Conservation (phyloP, 1,140 invertebrate species). For the Drosophila kepulauana region DNA sequence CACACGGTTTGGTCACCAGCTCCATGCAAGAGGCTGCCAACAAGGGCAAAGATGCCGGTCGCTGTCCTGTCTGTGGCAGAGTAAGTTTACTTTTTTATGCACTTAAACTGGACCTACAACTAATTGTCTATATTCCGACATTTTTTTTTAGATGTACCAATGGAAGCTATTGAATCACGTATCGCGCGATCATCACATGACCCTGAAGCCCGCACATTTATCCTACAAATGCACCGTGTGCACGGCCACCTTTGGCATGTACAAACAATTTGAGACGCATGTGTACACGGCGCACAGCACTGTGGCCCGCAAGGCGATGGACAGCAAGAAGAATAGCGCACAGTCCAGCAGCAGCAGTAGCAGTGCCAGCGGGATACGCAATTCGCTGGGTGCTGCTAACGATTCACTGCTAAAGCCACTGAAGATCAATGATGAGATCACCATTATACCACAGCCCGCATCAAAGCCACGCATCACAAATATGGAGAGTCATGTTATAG, state of each 20-base stretch:
- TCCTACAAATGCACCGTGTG: constrained; percentile 98
- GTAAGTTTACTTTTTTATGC: constrained; percentile 86
- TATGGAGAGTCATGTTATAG: constrained; percentile 85
- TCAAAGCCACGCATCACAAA: constrained; percentile 84
- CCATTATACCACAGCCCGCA: constrained; percentile 94
- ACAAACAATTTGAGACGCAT: constrained; percentile 97
- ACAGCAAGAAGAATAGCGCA: constrained; percentile 88
- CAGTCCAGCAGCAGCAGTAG: constrained; percentile 55
- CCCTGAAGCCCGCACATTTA: constrained; percentile 95
- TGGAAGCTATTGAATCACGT: constrained; percentile 97
- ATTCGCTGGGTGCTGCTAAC: constrained; percentile 74
- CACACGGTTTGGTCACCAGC: constrained; percentile 96
- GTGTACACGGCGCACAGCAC: constrained; percentile 96
- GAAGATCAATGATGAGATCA: constrained; percentile 97
- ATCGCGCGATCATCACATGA: constrained; percentile 95
- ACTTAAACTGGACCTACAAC: background rate
- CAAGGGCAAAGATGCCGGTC: constrained; percentile 96
- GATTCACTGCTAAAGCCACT: constrained; percentile 92
- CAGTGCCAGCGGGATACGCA: constrained; percentile 56
- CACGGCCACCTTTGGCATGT: constrained; percentile 97
- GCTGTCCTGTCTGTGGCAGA: constrained; percentile 96
- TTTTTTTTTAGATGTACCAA: constrained; percentile 91
- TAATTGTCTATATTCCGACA: constrained; percentile 4
- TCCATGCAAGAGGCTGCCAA: constrained; percentile 98
- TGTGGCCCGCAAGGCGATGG: constrained; percentile 92